phyloP scores from a whole-genome alignment of 2,113 vertebrate genomes.

The Geococcyx californianus region DNA sequence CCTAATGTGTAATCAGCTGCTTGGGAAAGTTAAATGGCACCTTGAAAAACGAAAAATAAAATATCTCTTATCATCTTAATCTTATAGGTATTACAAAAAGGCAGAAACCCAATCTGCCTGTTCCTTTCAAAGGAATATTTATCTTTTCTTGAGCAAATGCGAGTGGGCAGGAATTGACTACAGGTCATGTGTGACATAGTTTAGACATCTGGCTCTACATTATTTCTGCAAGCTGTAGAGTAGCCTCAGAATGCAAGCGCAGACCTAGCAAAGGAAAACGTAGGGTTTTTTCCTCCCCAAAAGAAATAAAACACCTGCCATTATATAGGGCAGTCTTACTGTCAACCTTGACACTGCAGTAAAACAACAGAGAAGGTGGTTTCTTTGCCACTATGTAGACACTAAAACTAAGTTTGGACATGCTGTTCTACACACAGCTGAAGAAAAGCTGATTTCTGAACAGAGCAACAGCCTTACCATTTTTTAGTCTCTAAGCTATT shows the following conservation, averaged over 20 bases:
- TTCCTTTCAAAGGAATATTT: background rate
- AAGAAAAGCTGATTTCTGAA: background rate
- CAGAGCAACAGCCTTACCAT: background rate
- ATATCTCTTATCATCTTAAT: background rate
- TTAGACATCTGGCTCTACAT: background rate
- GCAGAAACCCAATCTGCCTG: background rate
- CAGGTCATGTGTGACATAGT: background rate
- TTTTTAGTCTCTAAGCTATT: background rate
- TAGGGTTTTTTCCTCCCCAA: background rate
- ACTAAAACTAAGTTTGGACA: background rate
- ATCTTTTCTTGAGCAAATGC: background rate
- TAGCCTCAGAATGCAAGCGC: background rate
- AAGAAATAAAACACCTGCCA: background rate
- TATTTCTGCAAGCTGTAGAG: background rate
- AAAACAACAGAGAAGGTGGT: background rate
- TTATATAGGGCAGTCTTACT: background rate
- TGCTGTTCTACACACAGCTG: background rate
- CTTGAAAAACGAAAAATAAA: background rate
- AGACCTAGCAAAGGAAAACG: background rate
- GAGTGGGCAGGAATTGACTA: background rate
- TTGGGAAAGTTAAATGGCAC: slow-evolving; percentile 6
- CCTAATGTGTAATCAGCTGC: slow-evolving; percentile 1
- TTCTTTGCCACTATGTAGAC: background rate
- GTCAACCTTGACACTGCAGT: background rate
- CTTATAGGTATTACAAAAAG: background rate